Percentiles rank a stretch among this genome's conserved stretches.
These are phyloP conservation scores for Calephelis nemesis DNA, from an alignment of 1,140 invertebrate species.

Conservation along the genomic window DNA sequence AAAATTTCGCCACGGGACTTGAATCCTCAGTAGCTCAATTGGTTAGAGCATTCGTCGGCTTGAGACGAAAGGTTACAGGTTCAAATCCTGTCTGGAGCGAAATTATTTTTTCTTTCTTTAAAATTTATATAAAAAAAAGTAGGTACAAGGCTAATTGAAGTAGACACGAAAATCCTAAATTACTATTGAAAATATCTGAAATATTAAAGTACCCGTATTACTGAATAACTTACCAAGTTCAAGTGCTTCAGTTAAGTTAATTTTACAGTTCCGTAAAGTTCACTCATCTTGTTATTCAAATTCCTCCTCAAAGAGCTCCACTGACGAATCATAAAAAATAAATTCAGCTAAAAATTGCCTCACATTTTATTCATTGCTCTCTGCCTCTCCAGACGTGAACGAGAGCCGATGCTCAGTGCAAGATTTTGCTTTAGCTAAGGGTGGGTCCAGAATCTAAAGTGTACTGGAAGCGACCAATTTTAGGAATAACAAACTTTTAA, in stretches of 20 bases:
- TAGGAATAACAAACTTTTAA: too few species aligned
- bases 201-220: not conserved
- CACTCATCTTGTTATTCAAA: constrained; percentile 42
- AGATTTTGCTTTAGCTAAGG: constrained; percentile 59
- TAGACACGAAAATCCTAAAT: too few species aligned
- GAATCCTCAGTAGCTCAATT: too few species aligned
- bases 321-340: constrained; percentile 53
- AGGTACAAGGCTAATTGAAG: too few species aligned
- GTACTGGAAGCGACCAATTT: constrained; percentile 30
- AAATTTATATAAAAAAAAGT: too few species aligned
- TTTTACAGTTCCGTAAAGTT: constrained; percentile 29
- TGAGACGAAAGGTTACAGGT: too few species aligned
- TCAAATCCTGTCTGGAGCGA: too few species aligned
- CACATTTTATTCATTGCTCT: constrained; percentile 57
- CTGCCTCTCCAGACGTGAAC: constrained; percentile 59
- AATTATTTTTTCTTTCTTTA: too few species aligned
- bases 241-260: constrained; percentile 32
- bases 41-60: too few species aligned
- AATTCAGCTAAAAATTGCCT: constrained; percentile 51
- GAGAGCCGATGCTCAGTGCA: constrained; percentile 66
- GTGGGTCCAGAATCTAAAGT: constrained; percentile 37
- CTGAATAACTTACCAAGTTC: constrained; percentile 18
- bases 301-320: constrained; percentile 30
- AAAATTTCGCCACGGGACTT: too few species aligned
- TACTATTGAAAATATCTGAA: constrained; percentile 2